phyloP scores from a whole-genome alignment of 2,113 vertebrate species.

The Lepus timidus region DNA sequence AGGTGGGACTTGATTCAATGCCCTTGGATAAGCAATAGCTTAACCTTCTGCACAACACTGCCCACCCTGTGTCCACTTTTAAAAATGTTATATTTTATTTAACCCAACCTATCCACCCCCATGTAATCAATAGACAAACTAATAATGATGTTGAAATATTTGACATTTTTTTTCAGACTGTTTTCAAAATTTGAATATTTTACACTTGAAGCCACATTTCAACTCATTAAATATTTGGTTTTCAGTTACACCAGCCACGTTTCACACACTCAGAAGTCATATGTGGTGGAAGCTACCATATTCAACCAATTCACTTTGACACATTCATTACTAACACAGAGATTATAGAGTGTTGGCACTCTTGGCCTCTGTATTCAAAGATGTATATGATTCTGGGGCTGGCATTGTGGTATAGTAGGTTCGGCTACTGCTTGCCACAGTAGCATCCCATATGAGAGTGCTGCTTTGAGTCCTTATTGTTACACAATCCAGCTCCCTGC shows the following conservation, averaged over 20 bases:
- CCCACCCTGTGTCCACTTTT: no score
- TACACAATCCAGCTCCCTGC: no score
- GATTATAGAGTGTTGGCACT: neutral
- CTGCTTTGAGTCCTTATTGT: no score
- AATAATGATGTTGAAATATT: neutral
- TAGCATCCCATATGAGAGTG: no score
- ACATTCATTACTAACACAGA: neutral
- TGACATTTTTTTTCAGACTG: neutral
- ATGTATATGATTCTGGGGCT: neutral
- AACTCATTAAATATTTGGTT: neutral
- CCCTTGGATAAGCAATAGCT: no score
- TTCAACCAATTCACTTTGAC: neutral
- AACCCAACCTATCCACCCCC: neutral
- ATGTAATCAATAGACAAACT: neutral
- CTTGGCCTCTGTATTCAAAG: neutral
- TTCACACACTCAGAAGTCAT: neutral
- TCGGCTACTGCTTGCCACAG: no score
- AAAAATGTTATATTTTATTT: neutral
- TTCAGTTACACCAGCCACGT: neutral
- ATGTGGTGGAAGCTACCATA: neutral
- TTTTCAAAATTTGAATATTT: neutral
- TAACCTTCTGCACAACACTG: no score
- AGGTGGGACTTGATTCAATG: no score
- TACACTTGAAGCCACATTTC: neutral
- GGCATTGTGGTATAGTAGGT: no score